A percentile compares a stretch with the other conserved stretches of the same genome.
phyloP scores from a whole-genome alignment of 2,113 vertebrate species.

The Rhadina sibilatrix region DNA sequence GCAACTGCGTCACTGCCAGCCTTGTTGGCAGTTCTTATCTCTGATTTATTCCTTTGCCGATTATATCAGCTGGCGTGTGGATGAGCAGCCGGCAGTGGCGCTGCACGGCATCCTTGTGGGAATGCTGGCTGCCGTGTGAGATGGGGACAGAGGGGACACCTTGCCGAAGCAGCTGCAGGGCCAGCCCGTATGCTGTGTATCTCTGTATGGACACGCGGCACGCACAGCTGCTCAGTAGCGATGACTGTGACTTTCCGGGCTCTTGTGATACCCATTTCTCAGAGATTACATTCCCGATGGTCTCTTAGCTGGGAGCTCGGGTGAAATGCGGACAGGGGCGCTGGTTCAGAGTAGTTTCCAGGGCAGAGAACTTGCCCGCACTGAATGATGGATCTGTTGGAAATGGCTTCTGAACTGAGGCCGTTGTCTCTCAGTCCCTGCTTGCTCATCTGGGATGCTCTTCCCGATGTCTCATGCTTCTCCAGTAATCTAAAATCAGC shows the following conservation, averaged over 20 bases:
- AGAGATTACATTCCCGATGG: no score
- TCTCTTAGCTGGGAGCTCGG: not conserved
- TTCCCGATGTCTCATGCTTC: not conserved
- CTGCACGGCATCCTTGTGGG: not conserved
- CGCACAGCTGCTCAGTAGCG: not conserved
- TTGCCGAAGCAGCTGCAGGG: not conserved
- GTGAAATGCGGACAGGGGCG: rapidly evolving
- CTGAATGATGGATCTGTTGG: not conserved
- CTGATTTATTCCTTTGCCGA: no score
- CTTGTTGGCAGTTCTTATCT: rapidly evolving
- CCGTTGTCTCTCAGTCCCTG: not conserved
- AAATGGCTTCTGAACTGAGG: not conserved
- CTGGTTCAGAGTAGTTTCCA: not conserved
- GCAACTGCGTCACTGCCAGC: rapidly evolving
- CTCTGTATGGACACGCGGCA: rapidly evolving
- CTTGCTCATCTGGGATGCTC: not conserved
- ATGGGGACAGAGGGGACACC: not conserved
- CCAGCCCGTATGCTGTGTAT: rapidly evolving
- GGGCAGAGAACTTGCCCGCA: not conserved
- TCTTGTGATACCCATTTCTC: not conserved
- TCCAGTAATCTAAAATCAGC: not conserved
- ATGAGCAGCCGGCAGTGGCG: not conserved
- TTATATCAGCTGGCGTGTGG: rapidly evolving
- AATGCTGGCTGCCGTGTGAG: not conserved
- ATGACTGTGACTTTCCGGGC: rapidly evolving